phyloP scores from a whole-genome alignment of 2,888 invertebrate species.

The Epinotia nisella region DNA sequence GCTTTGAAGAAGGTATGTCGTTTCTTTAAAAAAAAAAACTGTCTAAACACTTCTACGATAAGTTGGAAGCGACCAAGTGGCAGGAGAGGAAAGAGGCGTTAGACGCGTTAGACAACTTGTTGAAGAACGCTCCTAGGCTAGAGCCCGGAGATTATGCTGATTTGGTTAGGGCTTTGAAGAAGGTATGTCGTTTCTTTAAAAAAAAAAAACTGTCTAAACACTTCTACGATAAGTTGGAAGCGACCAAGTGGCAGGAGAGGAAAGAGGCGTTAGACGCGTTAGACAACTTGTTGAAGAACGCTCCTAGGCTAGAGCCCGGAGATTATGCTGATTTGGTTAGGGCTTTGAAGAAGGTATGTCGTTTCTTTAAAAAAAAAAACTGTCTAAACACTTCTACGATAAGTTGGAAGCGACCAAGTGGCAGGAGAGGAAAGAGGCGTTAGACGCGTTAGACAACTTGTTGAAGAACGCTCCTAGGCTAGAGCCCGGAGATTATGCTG shows the following conservation, averaged over 20 bases:
- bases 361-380: too few species aligned
- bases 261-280: conserved; percentile 95
- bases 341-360: conserved; percentile 91
- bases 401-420: conserved; percentile 96
- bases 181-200: conserved; percentile 84
- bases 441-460: conserved; percentile 92
- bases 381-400: too few species aligned
- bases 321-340: conserved; percentile 96
- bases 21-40: too few species aligned
- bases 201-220: conserved; percentile 98
- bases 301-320: conserved; percentile 94
- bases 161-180: conserved; percentile 93
- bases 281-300: conserved; percentile 90
- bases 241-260: conserved; percentile 98
- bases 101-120: conserved; percentile 90
- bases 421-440: conserved; percentile 97
- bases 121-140: conserved; percentile 92
- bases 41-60: too few species aligned
- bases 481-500: conserved; percentile 96
- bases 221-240: conserved; percentile 97
- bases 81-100: conserved; percentile 97
- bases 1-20: conserved; percentile 91
- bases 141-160: conserved; percentile 97
- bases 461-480: conserved; percentile 92
- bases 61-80: conserved; percentile 98